Conservation (phyloP, 2,888 invertebrate genomes). For the Drosophila formosana region DNA sequence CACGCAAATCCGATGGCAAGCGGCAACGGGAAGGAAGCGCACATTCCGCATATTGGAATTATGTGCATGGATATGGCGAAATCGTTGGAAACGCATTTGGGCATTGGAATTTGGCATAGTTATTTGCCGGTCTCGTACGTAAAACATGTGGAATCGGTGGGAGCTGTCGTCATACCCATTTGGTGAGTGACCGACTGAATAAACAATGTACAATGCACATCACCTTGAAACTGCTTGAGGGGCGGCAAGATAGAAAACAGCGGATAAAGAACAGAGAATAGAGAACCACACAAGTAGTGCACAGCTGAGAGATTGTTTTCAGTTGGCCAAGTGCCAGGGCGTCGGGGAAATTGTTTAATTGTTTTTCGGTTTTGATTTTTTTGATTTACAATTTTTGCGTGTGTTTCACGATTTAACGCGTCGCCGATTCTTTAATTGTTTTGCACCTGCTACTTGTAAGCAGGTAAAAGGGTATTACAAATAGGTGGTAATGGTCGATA, state of each 20-base stretch:
- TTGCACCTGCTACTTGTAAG: background rate
- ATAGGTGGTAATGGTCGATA: too few species aligned
- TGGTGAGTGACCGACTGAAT: slow-evolving; percentile 86
- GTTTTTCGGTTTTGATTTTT: background rate
- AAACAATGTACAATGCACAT: slow-evolving; percentile 4
- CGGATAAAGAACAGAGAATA: background rate
- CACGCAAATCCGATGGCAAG: background rate
- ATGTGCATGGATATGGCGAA: slow-evolving; percentile 89
- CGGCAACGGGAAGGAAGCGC: background rate
- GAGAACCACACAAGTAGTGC: background rate
- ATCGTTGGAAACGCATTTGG: slow-evolving; percentile 86
- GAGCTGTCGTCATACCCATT: slow-evolving; percentile 93
- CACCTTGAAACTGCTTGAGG: slow-evolving; percentile 23
- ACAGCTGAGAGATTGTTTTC: background rate
- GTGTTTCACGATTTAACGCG: background rate
- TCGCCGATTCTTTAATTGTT: background rate
- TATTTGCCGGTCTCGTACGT: slow-evolving; percentile 94
- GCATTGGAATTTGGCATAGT: slow-evolving; percentile 87
- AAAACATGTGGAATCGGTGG: slow-evolving; percentile 93
- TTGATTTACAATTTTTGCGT: background rate
- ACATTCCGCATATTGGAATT: slow-evolving; percentile 89
- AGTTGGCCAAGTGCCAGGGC: slow-evolving; percentile 29
- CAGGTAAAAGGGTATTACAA: background rate
- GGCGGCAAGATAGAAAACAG: background rate
- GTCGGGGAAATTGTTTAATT: slow-evolving; percentile 7